A percentile compares a stretch with the other conserved stretches of the same genome.
These are phyloP conservation scores for Sebastes paucispinis DNA, from an alignment of 2,797 vertebrate genomes.

Conservation along the genomic window DNA sequence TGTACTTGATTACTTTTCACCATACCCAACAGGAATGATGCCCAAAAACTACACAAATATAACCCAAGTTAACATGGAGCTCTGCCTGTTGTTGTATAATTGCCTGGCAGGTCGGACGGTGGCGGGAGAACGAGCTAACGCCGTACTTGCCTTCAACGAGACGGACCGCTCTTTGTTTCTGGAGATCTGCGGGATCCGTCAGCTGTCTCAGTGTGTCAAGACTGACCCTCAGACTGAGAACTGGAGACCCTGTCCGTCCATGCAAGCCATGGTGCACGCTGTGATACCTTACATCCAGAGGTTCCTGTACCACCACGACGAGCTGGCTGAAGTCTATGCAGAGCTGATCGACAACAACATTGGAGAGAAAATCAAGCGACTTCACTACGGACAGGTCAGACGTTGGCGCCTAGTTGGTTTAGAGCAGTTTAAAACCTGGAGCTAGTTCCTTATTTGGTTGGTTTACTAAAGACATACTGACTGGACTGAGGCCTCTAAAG, in stretches of 20 bases:
- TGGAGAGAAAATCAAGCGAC: constrained; percentile 64
- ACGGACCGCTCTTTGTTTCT: constrained; percentile 75
- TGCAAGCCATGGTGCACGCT: constrained; percentile 77
- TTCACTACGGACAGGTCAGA: constrained; percentile 79
- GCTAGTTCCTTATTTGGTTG: background rate
- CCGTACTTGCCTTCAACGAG: constrained; percentile 65
- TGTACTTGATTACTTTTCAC: background rate
- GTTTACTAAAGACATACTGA: background rate
- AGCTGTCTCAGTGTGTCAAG: constrained; percentile 75
- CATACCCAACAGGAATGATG: background rate
- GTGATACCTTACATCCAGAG: constrained; percentile 82
- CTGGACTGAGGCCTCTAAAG: background rate
- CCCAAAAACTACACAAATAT: background rate
- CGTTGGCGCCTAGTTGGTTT: background rate
- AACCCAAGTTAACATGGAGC: background rate
- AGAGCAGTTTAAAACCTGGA: background rate
- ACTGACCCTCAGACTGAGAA: constrained; percentile 73
- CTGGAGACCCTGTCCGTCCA: constrained; percentile 71
- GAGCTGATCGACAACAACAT: constrained; percentile 73
- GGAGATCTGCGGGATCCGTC: constrained; percentile 78
- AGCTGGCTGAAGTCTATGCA: constrained; percentile 69
- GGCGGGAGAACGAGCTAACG: background rate
- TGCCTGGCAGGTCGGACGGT: background rate
- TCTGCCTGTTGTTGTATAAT: background rate
- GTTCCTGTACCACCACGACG: constrained; percentile 78